Evolutionary conservation across 2,797 vertebrate species (phyloP).

Genomic region (Macropus fuliginosus): DNA sequence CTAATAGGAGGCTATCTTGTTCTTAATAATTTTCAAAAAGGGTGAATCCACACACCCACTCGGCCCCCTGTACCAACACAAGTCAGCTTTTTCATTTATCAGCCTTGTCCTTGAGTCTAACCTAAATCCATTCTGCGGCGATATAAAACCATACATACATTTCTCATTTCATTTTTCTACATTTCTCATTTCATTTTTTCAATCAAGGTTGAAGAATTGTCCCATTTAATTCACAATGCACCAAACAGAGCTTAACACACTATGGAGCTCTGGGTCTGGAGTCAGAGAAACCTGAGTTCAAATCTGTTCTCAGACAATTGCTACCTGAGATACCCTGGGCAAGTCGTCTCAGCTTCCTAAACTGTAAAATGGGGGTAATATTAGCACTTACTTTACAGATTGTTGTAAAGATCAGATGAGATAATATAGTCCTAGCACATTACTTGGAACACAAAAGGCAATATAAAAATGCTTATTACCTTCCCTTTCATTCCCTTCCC

Average conservation of each 20-base stretch:
- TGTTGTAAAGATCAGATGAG: background rate
- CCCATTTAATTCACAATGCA: background rate
- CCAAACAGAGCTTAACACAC: background rate
- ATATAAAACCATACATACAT: background rate
- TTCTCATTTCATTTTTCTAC: background rate
- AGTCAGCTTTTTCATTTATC: background rate
- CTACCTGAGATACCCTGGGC: background rate
- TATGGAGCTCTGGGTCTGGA: background rate
- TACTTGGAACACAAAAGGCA: background rate
- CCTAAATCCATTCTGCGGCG: background rate
- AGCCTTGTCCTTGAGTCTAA: background rate
- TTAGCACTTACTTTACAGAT: background rate
- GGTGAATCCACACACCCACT: background rate
- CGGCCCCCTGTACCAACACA: background rate
- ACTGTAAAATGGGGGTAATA: background rate
- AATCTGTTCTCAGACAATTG: background rate
- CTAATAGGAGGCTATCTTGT: background rate
- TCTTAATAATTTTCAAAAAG: slow-evolving; percentile 21
- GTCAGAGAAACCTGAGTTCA: background rate
- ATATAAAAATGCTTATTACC: background rate
- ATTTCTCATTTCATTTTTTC: slow-evolving; percentile 21
- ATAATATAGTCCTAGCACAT: background rate
- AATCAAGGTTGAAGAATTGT: background rate
- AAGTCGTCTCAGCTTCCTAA: background rate
- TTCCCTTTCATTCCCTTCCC: background rate